Percentiles rank a stretch among this genome's conserved stretches.
phyloP scores from a whole-genome alignment of 2,797 vertebrate species.

The Poeciliopsis turneri region DNA sequence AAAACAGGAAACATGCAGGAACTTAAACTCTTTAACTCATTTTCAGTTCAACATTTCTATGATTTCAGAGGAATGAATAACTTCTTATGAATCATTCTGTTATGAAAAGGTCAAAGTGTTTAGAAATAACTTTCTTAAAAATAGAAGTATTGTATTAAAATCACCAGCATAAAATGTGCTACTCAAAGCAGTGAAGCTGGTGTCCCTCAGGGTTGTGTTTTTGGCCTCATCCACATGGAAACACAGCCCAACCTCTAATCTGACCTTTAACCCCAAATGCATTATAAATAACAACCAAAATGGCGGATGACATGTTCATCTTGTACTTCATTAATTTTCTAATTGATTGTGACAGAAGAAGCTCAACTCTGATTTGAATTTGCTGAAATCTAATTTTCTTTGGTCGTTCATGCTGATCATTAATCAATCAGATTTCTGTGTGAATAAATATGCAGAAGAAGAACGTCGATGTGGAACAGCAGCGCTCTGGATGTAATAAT shows the following conservation, averaged over 20 bases:
- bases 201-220: not conserved
- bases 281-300: too few species aligned
- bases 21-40: not conserved
- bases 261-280: too few species aligned
- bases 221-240: not conserved
- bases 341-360: not conserved
- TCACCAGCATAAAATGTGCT: rapidly evolving
- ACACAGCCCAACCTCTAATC: too few species aligned
- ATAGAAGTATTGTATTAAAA: not conserved
- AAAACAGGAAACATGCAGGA: conserved; percentile 4
- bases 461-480: too few species aligned
- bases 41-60: not conserved
- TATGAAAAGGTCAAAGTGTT: not conserved
- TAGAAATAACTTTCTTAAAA: not conserved
- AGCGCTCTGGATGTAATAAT: too few species aligned
- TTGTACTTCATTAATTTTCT: not conserved
- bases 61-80: not conserved
- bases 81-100: not conserved
- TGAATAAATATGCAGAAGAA: too few species aligned
- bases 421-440: too few species aligned
- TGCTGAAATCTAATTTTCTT: too few species aligned
- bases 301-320: not conserved
- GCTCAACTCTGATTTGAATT: not conserved
- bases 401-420: too few species aligned
- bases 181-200: not conserved